Evolutionary conservation across 2,797 vertebrate species (phyloP), one percentile per base, ranked within the genome.

Genomic region (Sphenodon punctatus): DNA sequence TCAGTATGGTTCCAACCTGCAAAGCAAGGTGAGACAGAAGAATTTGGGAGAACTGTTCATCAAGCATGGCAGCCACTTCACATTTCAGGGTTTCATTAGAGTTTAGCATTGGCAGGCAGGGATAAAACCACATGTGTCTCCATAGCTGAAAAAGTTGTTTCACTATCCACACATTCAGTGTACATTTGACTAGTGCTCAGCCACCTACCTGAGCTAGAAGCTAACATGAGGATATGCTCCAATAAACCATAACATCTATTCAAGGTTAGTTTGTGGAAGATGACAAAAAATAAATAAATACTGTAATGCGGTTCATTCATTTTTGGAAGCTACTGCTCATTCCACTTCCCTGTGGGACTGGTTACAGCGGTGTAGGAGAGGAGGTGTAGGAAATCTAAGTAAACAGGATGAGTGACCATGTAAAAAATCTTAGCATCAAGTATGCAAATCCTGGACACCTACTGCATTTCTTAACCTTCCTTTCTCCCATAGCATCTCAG

Each of bases 1-100:
- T 48, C 1, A 17, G 4, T 0, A 2, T 58, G 2, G 4, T 23
- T 78, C 20, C 5, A 60, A 8, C 20, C 78, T 59, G 10, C 23
- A 20, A 2, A 0, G 6, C 4, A 75, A 61, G 27, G 17, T 65
- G 45, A 71, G 71, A 43, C n/a, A 71, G 20, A 64, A 45, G 8
- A 9, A 17, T 1, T 10, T 64, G 27, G 2, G 32, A 72, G 8
- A 3, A 55, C 10, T 12, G 11, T 36, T 60, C 20, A 45, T 8
- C n/a, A n/a, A 19, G 27, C 20, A 65, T 41, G 20, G 53, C 34
- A 25, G 17, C n/a, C n/a, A 64, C 39, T 64, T 15, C 53, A n/a
- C 19, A 68, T n/a, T 20, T 32, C 16, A 53, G 22, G 46, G 46
- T 46, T 46, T 22, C 10, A 23, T 46, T 46, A 23, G 5, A 45